A percentile compares a stretch with the other conserved stretches of the same genome.
These are phyloP conservation scores for Aphrocallistes beatrix DNA, from an alignment of 37 sponge, comb jelly and placozoan species.

Conservation along the genomic window DNA sequence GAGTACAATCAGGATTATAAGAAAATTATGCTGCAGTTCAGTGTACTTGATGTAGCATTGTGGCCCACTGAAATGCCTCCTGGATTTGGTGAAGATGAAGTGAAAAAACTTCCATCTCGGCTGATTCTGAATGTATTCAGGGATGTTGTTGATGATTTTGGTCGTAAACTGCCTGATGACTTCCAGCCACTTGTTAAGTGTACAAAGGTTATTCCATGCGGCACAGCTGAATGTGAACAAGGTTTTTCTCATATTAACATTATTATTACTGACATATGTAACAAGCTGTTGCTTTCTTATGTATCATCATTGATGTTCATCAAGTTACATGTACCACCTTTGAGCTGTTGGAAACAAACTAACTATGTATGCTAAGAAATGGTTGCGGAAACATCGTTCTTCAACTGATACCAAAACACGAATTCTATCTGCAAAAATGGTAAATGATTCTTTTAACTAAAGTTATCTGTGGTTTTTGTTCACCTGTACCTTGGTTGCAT, in stretches of 20 bases:
- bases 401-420: slow-evolving; percentile 7
- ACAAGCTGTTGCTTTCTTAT: slow-evolving; percentile 8
- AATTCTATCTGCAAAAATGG: background rate
- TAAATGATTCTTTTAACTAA: background rate
- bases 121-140: slow-evolving; percentile 17
- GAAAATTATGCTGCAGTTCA: background rate
- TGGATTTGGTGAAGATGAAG: slow-evolving; percentile 22
- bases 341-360: background rate
- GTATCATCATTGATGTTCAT: slow-evolving; percentile 20
- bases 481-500: background rate
- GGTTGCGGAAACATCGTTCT: slow-evolving; percentile 17
- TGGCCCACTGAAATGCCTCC: slow-evolving; percentile 11
- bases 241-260: slow-evolving; percentile 26
- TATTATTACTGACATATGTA: slow-evolving; percentile 9
- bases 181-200: slow-evolving; percentile 14
- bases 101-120: background rate
- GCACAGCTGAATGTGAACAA: slow-evolving; percentile 19
- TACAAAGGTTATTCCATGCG: background rate
- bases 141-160: background rate
- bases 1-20: background rate
- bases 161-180: slow-evolving; percentile 7
- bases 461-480: background rate
- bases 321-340: background rate
- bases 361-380: background rate
- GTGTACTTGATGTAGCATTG: slow-evolving; percentile 9